phyloP scores from a whole-genome alignment of 1,140 invertebrate species.

The Ips nitidus region DNA sequence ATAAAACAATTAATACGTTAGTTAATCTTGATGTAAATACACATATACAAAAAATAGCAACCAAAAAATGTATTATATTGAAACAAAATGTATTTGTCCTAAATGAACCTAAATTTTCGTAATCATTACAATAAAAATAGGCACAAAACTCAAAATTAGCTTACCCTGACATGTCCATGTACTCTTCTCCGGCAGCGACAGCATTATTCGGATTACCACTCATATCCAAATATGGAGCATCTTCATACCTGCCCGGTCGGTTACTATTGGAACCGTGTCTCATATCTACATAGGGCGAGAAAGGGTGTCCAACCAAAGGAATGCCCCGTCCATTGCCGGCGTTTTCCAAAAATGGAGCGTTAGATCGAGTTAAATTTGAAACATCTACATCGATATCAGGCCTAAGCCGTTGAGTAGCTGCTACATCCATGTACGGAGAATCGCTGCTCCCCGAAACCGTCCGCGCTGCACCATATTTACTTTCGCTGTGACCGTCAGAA shows the following conservation, averaged over 20 bases:
- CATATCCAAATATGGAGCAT: slow-evolving; percentile 27
- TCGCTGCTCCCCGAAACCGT: slow-evolving; percentile 30
- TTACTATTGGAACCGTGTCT: background rate
- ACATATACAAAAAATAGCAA: background rate
- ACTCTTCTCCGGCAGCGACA: slow-evolving; percentile 2
- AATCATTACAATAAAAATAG: too few species aligned
- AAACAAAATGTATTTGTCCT: background rate
- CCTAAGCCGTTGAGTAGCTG: background rate
- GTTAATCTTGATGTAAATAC: background rate
- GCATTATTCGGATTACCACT: slow-evolving; percentile 8
- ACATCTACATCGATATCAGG: too few species aligned
- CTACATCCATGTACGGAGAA: slow-evolving; percentile 38
- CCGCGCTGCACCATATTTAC: slow-evolving; percentile 52
- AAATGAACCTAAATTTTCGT: too few species aligned
- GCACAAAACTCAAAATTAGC: slow-evolving; percentile 1
- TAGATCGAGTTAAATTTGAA: background rate
- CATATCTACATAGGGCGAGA: slow-evolving; percentile 27
- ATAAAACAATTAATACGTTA: background rate
- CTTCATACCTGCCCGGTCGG: background rate
- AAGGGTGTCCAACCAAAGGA: slow-evolving; percentile 28
- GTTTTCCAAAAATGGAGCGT: slow-evolving; percentile 23
- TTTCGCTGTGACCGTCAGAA: slow-evolving; percentile 58
- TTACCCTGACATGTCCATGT: slow-evolving; percentile 34
- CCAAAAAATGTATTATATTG: background rate
- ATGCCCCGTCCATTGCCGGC: slow-evolving; percentile 11